Conservation (phyloP, 2,888 invertebrate species). For the Bugula neritina region DNA sequence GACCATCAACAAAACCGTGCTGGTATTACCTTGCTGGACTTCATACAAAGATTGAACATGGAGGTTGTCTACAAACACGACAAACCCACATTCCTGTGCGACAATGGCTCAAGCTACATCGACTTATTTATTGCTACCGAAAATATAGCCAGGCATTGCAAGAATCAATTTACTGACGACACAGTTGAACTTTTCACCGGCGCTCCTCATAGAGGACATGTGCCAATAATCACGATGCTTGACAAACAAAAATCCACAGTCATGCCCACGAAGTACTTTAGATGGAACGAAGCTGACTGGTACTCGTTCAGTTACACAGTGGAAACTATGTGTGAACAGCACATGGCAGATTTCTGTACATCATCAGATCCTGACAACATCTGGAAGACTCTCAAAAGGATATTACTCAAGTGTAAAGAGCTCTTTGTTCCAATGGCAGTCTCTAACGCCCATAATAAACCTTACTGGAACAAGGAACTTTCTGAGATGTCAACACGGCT, state of each 20-base stretch:
- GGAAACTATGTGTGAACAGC: background rate
- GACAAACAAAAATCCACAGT: background rate
- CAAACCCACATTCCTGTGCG: conserved; percentile 1
- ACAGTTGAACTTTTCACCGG: conserved; percentile 21
- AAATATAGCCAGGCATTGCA: background rate
- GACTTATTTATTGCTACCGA: background rate
- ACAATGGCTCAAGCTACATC: conserved; percentile 18
- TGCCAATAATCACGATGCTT: background rate
- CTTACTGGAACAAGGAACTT: background rate
- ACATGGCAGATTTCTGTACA: background rate
- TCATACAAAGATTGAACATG: background rate
- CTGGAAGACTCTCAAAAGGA: conserved; percentile 1
- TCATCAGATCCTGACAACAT: conserved; percentile 5
- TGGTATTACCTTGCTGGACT: background rate
- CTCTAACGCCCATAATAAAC: conserved; percentile 1
- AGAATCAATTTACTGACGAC: background rate
- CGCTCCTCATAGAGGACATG: conserved; percentile 15
- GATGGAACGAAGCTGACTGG: conserved; percentile 18
- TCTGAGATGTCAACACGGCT: background rate
- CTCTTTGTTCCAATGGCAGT: background rate
- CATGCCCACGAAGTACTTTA: conserved; percentile 2
- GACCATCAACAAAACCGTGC: background rate
- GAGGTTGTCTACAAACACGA: conserved; percentile 23
- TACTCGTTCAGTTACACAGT: background rate
- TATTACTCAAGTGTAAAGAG: background rate